Evolutionary conservation across 2,113 vertebrate genomes (phyloP).

Genomic region (Cervus canadensis): DNA sequence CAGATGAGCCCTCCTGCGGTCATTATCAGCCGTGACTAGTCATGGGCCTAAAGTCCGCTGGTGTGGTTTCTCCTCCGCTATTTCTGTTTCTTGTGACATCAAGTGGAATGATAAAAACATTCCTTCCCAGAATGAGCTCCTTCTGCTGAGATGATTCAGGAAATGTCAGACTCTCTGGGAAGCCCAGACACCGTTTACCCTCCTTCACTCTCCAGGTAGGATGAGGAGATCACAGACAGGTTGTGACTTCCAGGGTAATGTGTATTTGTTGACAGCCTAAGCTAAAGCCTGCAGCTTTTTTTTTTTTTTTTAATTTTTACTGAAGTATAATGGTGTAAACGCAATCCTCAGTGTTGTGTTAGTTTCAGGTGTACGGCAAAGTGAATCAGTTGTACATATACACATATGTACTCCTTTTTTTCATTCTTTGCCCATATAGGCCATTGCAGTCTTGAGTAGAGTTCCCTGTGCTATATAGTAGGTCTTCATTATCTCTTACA

Average conservation of each 20-base stretch:
- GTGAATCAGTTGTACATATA: background rate
- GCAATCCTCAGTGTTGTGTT: background rate
- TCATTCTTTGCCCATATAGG: background rate
- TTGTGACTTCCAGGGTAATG: background rate
- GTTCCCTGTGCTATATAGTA: background rate
- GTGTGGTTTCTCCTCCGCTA: background rate
- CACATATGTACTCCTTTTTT: background rate
- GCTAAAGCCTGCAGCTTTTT: background rate
- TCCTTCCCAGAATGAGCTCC: background rate
- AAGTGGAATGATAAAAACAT: background rate
- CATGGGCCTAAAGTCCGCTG: background rate
- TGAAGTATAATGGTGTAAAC: background rate
- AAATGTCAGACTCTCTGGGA: background rate
- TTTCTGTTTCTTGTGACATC: background rate
- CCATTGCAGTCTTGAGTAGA: background rate
- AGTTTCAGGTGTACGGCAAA: background rate
- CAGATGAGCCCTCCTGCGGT: background rate
- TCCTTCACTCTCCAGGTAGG: background rate
- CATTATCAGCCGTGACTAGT: background rate
- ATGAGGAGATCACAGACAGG: background rate
- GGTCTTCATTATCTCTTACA: background rate
- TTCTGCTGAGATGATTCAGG: background rate
- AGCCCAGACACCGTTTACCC: background rate
- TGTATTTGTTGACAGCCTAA: background rate
- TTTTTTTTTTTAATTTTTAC: background rate